These are phyloP conservation scores for Drosophila burlai DNA, from an alignment of 1,140 invertebrate genomes.

Conservation along the genomic window DNA sequence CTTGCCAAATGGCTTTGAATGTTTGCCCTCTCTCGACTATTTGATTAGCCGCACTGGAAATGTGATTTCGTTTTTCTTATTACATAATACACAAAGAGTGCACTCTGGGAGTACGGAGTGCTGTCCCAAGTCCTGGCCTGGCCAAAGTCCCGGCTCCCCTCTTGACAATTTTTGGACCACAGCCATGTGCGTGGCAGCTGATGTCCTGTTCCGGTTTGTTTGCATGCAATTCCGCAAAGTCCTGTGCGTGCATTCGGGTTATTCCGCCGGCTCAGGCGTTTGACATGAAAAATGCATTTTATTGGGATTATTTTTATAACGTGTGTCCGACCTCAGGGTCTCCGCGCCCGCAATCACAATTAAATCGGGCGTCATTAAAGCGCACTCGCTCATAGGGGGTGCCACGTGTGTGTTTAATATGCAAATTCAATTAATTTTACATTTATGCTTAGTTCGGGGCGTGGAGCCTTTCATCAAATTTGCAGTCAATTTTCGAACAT, in stretches of 20 bases:
- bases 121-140: background rate
- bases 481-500: constrained; percentile 71
- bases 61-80: constrained; percentile 59
- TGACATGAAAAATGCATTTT: constrained; percentile 84
- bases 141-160: background rate
- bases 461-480: constrained; percentile 37
- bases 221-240: constrained; percentile 80
- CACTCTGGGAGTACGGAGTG: constrained; percentile 5
- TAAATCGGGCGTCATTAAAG: constrained; percentile 57
- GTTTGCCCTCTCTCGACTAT: constrained; percentile 53
- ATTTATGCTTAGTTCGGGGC: constrained; percentile 65
- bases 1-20: constrained; percentile 55
- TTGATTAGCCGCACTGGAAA: constrained; percentile 64
- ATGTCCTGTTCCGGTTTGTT: constrained; percentile 63
- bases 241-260: constrained; percentile 82
- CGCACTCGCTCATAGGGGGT: background rate
- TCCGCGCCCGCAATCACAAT: constrained; percentile 39
- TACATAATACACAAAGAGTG: constrained; percentile 60
- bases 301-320: constrained; percentile 84
- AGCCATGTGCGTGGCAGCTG: constrained; percentile 37
- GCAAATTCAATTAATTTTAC: constrained; percentile 80
- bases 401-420: constrained; percentile 49
- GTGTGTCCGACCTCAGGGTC: constrained; percentile 40
- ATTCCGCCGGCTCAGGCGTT: constrained; percentile 80
- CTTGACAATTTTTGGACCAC: constrained; percentile 35